phyloP scores from a whole-genome alignment of 1,140 invertebrate genomes.

The Thaumetopoea pityocampa region DNA sequence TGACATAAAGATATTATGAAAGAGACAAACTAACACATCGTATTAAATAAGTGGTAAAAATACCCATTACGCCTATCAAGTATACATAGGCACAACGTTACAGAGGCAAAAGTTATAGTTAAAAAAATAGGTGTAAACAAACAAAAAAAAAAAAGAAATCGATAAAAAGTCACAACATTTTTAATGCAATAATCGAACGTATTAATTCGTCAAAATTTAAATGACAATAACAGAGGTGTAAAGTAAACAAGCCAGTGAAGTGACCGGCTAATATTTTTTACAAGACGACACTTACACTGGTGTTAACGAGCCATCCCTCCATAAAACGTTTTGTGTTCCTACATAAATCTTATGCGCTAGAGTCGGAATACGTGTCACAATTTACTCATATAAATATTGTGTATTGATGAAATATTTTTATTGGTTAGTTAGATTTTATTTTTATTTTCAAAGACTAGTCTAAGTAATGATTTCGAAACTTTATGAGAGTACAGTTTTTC shows the following conservation, averaged over 20 bases:
- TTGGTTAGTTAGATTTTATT: constrained; percentile 39
- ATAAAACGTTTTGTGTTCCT: constrained; percentile 61
- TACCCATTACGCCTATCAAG: too few relatives aligned
- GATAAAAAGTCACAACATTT: constrained; percentile 1
- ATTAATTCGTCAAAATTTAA: constrained; percentile 48
- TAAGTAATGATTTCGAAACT: too few relatives aligned
- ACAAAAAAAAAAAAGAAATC: constrained; percentile 2
- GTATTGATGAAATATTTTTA: constrained; percentile 51
- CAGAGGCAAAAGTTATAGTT: too few relatives aligned
- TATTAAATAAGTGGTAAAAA: too few relatives aligned
- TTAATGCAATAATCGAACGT: constrained; percentile 29
- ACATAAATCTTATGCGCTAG: constrained; percentile 55
- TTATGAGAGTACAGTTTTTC: too few relatives aligned
- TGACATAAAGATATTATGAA: too few relatives aligned
- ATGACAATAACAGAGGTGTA: constrained; percentile 45
- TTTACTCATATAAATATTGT: constrained; percentile 51
- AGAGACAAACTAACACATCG: too few relatives aligned
- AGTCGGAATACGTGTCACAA: constrained; percentile 45
- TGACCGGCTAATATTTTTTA: constrained; percentile 46
- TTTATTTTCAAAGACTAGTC: constrained; percentile 12
- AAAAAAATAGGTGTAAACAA: constrained; percentile 1
- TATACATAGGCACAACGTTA: too few relatives aligned
- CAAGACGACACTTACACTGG: constrained; percentile 53
- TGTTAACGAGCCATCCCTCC: constrained; percentile 58
- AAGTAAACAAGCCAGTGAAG: constrained; percentile 37